Conservation (phyloP, 2,888 invertebrate species). For the Stegana nigrithorax region DNA sequence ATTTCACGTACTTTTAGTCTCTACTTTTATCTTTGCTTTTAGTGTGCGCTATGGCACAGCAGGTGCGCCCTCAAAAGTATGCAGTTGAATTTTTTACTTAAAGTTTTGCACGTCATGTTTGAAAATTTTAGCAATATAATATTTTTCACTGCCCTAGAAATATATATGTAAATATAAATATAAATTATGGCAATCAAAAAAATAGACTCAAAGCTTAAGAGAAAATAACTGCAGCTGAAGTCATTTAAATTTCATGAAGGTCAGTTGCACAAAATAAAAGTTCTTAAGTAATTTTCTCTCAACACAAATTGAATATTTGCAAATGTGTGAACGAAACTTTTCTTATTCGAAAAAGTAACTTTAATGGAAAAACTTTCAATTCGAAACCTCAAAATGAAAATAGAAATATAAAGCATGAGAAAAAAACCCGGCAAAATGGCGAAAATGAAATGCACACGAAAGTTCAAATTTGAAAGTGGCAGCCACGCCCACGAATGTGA, state of each 20-base stretch:
- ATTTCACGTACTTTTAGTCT: neutral
- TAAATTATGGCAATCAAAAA: too few relatives aligned
- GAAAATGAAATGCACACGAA: neutral
- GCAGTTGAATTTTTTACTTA: too few relatives aligned
- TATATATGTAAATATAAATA: too few relatives aligned
- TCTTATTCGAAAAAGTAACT: constrained; percentile 56
- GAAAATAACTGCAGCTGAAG: neutral
- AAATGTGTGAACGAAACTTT: constrained; percentile 47
- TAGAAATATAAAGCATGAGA: neutral
- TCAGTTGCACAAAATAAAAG: constrained; percentile 35
- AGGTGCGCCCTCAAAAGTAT: neutral
- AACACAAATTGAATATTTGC: constrained; percentile 55
- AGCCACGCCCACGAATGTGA: neutral
- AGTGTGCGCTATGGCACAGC: neutral
- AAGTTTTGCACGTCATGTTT: too few relatives aligned
- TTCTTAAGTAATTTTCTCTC: constrained; percentile 50
- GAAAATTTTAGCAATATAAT: too few relatives aligned
- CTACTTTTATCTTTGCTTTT: neutral
- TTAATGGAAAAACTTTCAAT: constrained; percentile 60
- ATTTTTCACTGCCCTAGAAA: too few relatives aligned
- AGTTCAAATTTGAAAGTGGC: neutral
- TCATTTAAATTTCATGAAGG: constrained; percentile 45
- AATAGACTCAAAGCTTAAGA: too few relatives aligned
- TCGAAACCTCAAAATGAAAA: constrained; percentile 51
- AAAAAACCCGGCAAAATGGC: neutral